Conservation (phyloP, 1,140 invertebrate genomes). For the Macrobrachium rosenbergii region DNA sequence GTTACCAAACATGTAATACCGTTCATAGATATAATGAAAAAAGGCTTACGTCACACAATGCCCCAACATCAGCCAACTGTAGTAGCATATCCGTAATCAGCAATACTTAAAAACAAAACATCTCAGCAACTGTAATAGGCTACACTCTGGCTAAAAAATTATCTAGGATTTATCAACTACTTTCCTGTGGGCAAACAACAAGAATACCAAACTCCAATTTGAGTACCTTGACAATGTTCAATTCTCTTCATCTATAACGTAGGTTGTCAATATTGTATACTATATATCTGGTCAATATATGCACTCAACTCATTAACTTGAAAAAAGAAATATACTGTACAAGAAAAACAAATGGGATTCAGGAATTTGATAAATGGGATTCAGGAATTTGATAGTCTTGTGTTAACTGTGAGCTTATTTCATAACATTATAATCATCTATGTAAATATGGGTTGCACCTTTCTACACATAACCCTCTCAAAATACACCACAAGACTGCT, state of each 20-base stretch:
- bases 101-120: conserved; percentile 53
- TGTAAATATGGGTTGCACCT: conserved; percentile 44
- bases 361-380: neutral
- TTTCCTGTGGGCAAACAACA: conserved; percentile 26
- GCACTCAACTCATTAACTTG: neutral
- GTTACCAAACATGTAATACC: conserved; percentile 43
- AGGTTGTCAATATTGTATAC: too few relatives aligned
- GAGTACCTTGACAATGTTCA: neutral
- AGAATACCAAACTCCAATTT: conserved; percentile 18
- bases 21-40: neutral
- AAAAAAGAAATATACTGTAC: neutral
- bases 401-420: neutral
- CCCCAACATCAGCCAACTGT: conserved; percentile 48
- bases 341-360: too few relatives aligned
- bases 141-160: conserved; percentile 54
- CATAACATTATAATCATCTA: conserved; percentile 9
- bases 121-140: conserved; percentile 49
- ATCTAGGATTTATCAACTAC: conserved; percentile 46
- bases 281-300: too few relatives aligned
- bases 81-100: conserved; percentile 51
- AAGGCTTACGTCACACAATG: conserved; percentile 57
- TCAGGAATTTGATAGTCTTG: conserved; percentile 1
- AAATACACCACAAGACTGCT: conserved; percentile 53
- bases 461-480: conserved; percentile 50
- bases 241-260: too few relatives aligned